Evolutionary conservation across 2,113 vertebrate species (phyloP).

Genomic region (Pelodiscus sinensis): DNA sequence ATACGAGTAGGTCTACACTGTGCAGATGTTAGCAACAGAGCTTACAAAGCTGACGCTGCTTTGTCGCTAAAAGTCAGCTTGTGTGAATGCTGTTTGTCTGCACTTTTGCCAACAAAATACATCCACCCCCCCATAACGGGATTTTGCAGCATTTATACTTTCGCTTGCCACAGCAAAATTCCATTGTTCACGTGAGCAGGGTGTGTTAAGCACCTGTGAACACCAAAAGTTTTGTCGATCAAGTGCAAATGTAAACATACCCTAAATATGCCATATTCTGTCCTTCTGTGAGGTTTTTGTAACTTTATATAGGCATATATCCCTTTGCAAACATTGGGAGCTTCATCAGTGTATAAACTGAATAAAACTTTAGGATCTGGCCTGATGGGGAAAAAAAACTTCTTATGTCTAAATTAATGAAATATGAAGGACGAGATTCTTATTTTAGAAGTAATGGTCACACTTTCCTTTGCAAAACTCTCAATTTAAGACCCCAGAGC

Average conservation of each 20-base stretch:
- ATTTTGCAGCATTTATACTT: no score
- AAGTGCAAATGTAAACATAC: no score
- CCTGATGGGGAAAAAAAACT: neutral
- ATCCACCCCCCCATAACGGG: no score
- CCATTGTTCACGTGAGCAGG: no score
- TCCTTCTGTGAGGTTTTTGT: neutral
- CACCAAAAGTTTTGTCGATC: no score
- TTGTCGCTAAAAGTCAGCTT: no score
- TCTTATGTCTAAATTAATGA: conserved; percentile 41
- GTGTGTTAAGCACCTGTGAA: no score
- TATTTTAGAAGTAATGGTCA: conserved; percentile 41
- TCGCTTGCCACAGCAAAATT: no score
- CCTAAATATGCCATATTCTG: neutral
- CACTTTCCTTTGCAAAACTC: conserved; percentile 33
- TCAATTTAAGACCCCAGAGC: conserved; percentile 34
- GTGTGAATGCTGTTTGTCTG: no score
- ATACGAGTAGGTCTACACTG: neutral
- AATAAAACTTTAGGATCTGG: conserved; percentile 19
- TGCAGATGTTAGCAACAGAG: no score
- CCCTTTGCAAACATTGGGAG: neutral
- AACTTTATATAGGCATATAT: neutral
- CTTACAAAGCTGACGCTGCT: no score
- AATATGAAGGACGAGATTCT: conserved; percentile 36
- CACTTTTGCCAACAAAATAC: no score
- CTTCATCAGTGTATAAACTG: conserved; percentile 15